Evolutionary conservation across 2,797 vertebrate genomes (phyloP).

Genomic region (Cetoscarus ocellatus): DNA sequence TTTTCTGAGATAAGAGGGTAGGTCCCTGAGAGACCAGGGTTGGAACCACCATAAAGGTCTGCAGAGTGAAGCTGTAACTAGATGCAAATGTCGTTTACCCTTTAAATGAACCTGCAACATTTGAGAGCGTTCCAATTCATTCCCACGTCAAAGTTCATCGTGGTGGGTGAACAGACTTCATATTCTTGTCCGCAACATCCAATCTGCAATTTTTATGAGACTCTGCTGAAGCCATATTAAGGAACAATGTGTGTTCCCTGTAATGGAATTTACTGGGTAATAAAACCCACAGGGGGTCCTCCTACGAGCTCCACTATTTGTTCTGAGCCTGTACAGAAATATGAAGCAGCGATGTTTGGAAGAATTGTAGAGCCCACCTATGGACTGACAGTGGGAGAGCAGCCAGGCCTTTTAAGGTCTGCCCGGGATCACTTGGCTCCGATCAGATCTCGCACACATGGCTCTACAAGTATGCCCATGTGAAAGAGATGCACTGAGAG

Average conservation of each 20-base stretch:
- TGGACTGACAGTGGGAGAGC: conserved; percentile 49
- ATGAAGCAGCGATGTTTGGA: conserved; percentile 43
- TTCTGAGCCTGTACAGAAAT: conserved; percentile 51
- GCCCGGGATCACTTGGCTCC: conserved; percentile 26
- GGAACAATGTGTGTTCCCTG: conserved; percentile 40
- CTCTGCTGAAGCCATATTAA: conserved; percentile 43
- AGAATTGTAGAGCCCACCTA: conserved; percentile 53
- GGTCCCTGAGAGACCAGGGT: too few relatives aligned
- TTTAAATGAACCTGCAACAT: conserved; percentile 1
- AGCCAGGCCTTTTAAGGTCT: conserved; percentile 50
- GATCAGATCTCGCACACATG: conserved; percentile 32
- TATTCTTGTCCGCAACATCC: conserved; percentile 29
- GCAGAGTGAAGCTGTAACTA: background rate
- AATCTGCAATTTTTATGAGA: conserved; percentile 46
- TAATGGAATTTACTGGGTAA: conserved; percentile 59
- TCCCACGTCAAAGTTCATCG: conserved; percentile 6
- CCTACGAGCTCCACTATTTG: conserved; percentile 45
- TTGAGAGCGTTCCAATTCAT: conserved; percentile 4
- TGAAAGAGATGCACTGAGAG: conserved; percentile 21
- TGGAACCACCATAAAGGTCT: too few relatives aligned
- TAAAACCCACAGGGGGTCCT: conserved; percentile 54
- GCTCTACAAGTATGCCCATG: conserved; percentile 15
- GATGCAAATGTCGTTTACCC: background rate
- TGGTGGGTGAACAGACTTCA: conserved; percentile 5
- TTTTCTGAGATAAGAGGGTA: too few relatives aligned